Percentiles rank a stretch among this genome's conserved stretches.
Evolutionary conservation across 2,113 vertebrate genomes (phyloP).

Genomic region (Amphilophus citrinellus): DNA sequence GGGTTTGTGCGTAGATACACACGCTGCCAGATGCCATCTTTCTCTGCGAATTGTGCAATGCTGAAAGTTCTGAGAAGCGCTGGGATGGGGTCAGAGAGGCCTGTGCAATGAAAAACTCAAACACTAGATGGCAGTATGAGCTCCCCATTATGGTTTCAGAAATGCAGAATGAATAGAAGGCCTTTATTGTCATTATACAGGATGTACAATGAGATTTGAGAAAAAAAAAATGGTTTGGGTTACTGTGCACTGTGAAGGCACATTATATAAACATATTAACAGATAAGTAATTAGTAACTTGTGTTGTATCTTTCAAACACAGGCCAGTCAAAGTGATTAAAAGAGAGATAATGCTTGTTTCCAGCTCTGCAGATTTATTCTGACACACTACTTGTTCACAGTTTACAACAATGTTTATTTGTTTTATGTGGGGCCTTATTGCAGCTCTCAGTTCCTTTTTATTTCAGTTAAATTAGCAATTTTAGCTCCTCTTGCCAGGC

Average conservation of each 20-base stretch:
- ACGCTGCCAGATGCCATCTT: neutral
- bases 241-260: neutral
- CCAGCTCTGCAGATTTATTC: neutral
- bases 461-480: neutral
- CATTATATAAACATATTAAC: neutral
- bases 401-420: neutral
- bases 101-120: neutral
- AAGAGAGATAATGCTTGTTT: neutral
- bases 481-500: neutral
- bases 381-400: neutral
- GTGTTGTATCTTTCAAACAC: neutral
- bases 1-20: neutral
- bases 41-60: neutral
- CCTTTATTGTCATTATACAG: too few species aligned
- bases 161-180: neutral
- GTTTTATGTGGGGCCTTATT: neutral
- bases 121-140: constrained; percentile 29
- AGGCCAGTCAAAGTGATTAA: neutral
- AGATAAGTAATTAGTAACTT: neutral
- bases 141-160: accelerated
- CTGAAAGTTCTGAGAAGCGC: neutral
- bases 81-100: neutral
- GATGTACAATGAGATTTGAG: too few species aligned
- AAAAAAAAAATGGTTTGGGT: neutral
- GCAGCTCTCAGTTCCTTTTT: neutral